These are phyloP conservation scores for Crotalus helleri DNA, from an alignment of 2,113 vertebrate genomes.

Conservation along the genomic window DNA sequence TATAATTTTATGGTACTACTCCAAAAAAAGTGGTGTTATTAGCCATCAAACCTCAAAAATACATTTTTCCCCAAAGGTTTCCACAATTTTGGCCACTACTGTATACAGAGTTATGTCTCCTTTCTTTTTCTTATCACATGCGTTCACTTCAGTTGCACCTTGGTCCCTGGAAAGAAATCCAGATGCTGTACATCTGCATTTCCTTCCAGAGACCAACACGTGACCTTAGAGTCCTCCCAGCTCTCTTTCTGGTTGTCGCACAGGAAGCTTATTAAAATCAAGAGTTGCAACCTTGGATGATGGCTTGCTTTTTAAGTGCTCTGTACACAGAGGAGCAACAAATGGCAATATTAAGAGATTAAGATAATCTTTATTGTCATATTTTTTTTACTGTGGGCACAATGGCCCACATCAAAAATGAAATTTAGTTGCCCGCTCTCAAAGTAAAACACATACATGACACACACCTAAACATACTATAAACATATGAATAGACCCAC, in stretches of 20 bases:
- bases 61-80: no score
- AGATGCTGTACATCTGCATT: neutral
- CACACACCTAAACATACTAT: no score
- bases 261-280: neutral
- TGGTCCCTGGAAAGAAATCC: neutral
- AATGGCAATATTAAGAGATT: neutral
- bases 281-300: neutral
- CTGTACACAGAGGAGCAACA: neutral
- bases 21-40: no score
- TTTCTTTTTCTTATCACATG: neutral
- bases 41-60: no score
- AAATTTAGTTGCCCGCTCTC: no score
- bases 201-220: neutral
- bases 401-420: no score
- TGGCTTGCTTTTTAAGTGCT: neutral
- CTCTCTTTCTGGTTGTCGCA: neutral
- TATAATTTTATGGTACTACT: no score
- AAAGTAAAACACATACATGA: no score
- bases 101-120: neutral
- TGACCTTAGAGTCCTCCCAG: neutral
- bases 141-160: neutral
- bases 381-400: no score
- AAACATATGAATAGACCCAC: no score
- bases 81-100: no score
- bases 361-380: no score